phyloP scores from a whole-genome alignment of 2,888 invertebrate species.

The Callinectes sapidus region DNA sequence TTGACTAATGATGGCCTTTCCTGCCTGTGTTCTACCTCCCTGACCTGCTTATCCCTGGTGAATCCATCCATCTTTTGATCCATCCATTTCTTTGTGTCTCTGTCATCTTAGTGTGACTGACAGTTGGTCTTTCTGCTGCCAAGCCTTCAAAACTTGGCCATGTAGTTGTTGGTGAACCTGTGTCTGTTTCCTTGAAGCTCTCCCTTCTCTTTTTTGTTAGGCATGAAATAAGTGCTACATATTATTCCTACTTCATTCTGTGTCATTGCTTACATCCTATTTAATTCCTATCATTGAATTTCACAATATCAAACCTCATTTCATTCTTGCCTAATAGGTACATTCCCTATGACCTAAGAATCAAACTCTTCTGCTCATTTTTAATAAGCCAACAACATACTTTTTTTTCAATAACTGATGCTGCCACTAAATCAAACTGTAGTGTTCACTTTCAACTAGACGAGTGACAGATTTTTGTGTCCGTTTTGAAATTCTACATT shows the following conservation, averaged over 20 bases:
- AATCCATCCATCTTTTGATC: background rate
- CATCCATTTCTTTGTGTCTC: background rate
- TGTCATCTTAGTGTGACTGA: background rate
- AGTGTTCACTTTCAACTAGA: background rate
- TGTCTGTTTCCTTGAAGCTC: background rate
- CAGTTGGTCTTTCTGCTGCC: background rate
- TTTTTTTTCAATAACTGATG: background rate
- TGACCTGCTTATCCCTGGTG: background rate
- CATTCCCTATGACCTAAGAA: background rate
- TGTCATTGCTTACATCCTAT: background rate
- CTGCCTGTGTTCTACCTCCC: conserved; percentile 9
- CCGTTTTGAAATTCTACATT: background rate
- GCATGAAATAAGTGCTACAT: background rate
- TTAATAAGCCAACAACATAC: background rate
- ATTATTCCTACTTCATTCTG: background rate
- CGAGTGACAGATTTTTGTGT: background rate
- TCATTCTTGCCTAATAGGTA: background rate
- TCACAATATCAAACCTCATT: background rate
- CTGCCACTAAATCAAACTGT: background rate
- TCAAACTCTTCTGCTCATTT: background rate
- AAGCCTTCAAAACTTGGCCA: background rate
- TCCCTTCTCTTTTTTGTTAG: background rate
- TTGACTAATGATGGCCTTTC: background rate
- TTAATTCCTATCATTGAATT: background rate
- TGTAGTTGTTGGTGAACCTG: background rate